phyloP scores from a whole-genome alignment of 1,140 invertebrate genomes.

The Pollicipes pollicipes region DNA sequence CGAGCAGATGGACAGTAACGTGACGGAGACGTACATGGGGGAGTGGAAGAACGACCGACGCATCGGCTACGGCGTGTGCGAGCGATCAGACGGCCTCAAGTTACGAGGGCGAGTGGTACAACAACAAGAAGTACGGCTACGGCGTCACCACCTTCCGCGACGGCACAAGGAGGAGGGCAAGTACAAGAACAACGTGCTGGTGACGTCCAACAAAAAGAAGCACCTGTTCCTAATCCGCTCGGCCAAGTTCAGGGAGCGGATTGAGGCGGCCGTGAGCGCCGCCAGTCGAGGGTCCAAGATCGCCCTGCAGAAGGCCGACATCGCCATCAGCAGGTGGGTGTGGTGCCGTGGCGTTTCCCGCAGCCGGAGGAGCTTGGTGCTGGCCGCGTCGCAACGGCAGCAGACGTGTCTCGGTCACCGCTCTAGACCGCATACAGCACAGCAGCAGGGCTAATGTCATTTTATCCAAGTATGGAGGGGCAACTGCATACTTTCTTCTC shows the following conservation, averaged over 20 bases:
- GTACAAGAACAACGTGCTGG: conserved; percentile 97
- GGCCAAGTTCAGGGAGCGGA: conserved; percentile 87
- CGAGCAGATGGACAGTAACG: conserved; percentile 87
- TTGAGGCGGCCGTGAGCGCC: conserved; percentile 84
- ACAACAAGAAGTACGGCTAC: conserved; percentile 98
- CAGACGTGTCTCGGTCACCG: no score
- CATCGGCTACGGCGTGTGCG: conserved; percentile 93
- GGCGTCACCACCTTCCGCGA: conserved; percentile 97
- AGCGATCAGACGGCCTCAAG: conserved; percentile 86
- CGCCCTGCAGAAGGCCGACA: conserved; percentile 95
- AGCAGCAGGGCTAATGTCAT: no score
- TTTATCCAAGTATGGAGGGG: no score
- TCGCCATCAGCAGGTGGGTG: conserved; percentile 73
- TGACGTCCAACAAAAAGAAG: conserved; percentile 91
- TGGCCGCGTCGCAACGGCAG: no score
- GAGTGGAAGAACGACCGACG: conserved; percentile 99
- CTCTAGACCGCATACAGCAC: no score
- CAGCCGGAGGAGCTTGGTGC: no score
- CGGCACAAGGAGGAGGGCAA: conserved; percentile 90
- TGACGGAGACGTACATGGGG: conserved; percentile 96
- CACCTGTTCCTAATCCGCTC: conserved; percentile 93
- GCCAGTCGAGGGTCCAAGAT: conserved; percentile 94
- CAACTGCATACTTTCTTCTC: no score
- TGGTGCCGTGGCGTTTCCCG: no score
- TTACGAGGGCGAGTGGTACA: conserved; percentile 99